A percentile compares a stretch with the other conserved stretches of the same genome.
Evolutionary conservation across 2,888 invertebrate genomes (phyloP).

Genomic region (Limenitis camilla): DNA sequence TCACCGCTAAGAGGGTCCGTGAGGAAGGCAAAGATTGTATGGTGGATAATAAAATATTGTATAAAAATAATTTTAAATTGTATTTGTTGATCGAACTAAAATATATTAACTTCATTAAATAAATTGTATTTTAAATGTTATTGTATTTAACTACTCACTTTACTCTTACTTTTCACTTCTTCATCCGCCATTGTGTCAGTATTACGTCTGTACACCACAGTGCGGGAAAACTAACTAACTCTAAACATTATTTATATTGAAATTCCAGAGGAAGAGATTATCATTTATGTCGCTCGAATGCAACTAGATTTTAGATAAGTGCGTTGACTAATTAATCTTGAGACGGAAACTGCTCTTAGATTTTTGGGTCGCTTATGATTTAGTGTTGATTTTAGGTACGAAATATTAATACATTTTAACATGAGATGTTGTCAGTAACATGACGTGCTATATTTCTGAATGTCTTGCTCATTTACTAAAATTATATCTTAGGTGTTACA

Average conservation of each 20-base stretch:
- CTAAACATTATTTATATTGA: constrained; percentile 51
- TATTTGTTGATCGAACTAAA: too few relatives aligned
- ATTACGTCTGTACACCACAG: constrained; percentile 46
- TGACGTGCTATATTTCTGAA: too few relatives aligned
- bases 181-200: constrained; percentile 26
- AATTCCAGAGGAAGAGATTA: constrained; percentile 51
- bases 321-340: constrained; percentile 64
- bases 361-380: constrained; percentile 48
- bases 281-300: constrained; percentile 63
- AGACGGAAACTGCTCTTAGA: constrained; percentile 45
- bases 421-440: not conserved
- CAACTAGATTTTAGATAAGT: constrained; percentile 64
- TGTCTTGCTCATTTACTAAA: too few relatives aligned
- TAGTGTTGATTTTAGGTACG: constrained; percentile 4
- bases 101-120: too few relatives aligned
- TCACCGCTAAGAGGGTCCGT: too few relatives aligned
- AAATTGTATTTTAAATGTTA: not conserved
- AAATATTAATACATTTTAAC: not conserved
- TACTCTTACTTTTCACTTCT: constrained; percentile 33
- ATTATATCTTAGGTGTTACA: too few relatives aligned
- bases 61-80: too few relatives aligned
- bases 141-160: constrained; percentile 35
- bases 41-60: too few relatives aligned
- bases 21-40: too few relatives aligned
- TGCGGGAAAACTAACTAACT: constrained; percentile 46